Evolutionary conservation across 2,797 vertebrate species (phyloP).

Genomic region (Mionectes olivaceus): DNA sequence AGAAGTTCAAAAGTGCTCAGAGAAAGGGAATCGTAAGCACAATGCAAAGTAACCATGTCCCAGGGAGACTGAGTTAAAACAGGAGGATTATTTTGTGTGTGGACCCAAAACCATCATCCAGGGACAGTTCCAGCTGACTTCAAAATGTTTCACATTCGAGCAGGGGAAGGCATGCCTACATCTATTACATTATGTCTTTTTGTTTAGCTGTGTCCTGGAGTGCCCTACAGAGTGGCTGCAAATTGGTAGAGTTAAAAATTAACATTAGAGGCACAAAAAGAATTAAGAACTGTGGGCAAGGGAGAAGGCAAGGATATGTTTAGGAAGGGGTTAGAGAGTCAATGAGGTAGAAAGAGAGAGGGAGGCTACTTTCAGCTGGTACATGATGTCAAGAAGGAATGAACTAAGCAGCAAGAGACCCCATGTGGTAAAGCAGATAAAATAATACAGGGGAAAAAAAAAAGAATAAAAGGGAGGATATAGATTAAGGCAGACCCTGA

Average conservation of each 20-base stretch:
- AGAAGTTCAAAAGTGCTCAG: neutral
- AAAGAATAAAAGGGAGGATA: neutral
- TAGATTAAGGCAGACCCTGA: neutral
- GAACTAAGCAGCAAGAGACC: neutral
- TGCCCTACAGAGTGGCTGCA: neutral
- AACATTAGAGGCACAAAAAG: neutral
- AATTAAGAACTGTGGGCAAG: neutral
- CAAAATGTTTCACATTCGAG: neutral
- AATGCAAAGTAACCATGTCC: neutral
- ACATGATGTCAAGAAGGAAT: neutral
- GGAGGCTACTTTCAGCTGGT: neutral
- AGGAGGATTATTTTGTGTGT: neutral
- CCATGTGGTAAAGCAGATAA: neutral
- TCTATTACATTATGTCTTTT: conserved; percentile 2
- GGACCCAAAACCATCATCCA: neutral
- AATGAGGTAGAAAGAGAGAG: neutral
- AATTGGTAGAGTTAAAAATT: neutral
- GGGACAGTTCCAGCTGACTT: neutral
- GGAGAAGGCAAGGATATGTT: neutral
- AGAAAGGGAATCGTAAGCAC: neutral
- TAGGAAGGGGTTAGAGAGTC: neutral
- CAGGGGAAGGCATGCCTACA: neutral
- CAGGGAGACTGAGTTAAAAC: neutral
- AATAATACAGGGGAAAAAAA: neutral
- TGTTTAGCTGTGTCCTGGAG: neutral